These are phyloP conservation scores for Amiota mariae DNA, from an alignment of 2,888 invertebrate genomes.

Conservation along the genomic window DNA sequence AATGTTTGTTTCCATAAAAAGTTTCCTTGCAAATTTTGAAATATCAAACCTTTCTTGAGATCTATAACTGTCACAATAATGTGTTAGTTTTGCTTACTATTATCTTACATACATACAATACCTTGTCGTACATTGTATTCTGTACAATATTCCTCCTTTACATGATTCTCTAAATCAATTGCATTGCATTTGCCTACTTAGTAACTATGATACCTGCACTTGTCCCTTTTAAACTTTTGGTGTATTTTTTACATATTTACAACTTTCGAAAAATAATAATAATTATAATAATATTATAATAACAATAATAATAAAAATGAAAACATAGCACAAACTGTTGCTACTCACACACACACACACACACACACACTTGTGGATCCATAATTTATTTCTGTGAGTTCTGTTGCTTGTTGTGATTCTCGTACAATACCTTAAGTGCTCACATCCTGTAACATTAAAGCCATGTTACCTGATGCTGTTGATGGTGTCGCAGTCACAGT, in stretches of 20 bases:
- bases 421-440: conserved; percentile 54
- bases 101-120: too few relatives aligned
- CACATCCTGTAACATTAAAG: conserved; percentile 61
- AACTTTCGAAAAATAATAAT: neutral
- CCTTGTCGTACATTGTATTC: too few relatives aligned
- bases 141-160: too few relatives aligned
- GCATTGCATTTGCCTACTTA: conserved; percentile 43
- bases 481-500: conserved; percentile 17
- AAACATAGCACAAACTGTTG: neutral
- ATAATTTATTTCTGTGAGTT: conserved; percentile 39
- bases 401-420: neutral
- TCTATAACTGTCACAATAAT: too few relatives aligned
- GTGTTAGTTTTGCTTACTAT: too few relatives aligned
- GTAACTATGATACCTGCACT: conserved; percentile 35
- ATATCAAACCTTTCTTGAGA: too few relatives aligned
- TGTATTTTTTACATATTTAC: conserved; percentile 52
- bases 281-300: too few relatives aligned
- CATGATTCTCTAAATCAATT: too few relatives aligned
- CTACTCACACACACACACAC: neutral
- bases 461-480: conserved; percentile 9
- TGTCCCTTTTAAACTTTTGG: conserved; percentile 24
- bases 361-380: too few relatives aligned
- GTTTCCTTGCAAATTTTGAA: too few relatives aligned
- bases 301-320: neutral
- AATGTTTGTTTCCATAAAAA: too few relatives aligned